phyloP scores from a whole-genome alignment of 2,113 vertebrate genomes.

The Bubo bubo region DNA sequence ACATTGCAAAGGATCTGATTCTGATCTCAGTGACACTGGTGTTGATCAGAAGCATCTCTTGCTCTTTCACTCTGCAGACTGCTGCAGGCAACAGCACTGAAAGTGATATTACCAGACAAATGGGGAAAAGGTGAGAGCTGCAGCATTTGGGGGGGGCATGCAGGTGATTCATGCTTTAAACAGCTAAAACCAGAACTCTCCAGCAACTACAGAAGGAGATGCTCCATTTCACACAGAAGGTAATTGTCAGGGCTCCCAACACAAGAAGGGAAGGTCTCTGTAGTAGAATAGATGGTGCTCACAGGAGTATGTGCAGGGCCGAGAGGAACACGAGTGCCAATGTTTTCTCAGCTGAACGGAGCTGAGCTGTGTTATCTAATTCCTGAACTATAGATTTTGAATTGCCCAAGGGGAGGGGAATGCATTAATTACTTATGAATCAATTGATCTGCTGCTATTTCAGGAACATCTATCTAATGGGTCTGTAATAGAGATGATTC shows the following conservation, averaged over 20 bases:
- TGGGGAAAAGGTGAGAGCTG: background rate
- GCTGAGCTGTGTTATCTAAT: background rate
- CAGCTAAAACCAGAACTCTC: background rate
- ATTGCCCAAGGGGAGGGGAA: background rate
- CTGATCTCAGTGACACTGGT: background rate
- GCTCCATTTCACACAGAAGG: background rate
- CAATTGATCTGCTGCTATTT: constrained; percentile 48
- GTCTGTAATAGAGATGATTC: background rate
- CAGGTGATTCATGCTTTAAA: background rate
- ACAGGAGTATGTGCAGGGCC: background rate
- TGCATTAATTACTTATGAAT: constrained; percentile 44
- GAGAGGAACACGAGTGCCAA: background rate
- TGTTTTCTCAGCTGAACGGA: background rate
- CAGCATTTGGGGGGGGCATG: background rate
- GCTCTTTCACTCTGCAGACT: background rate
- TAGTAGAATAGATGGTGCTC: background rate
- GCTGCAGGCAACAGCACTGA: background rate
- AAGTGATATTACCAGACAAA: background rate
- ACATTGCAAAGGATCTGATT: background rate
- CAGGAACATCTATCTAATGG: background rate
- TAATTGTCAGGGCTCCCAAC: background rate
- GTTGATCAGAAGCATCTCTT: background rate
- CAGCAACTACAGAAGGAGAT: background rate
- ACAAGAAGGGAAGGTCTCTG: background rate
- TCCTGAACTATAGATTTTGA: background rate